These are phyloP conservation scores for Brachionus rubens DNA, from an alignment of 1,140 invertebrate species.

Conservation along the genomic window DNA sequence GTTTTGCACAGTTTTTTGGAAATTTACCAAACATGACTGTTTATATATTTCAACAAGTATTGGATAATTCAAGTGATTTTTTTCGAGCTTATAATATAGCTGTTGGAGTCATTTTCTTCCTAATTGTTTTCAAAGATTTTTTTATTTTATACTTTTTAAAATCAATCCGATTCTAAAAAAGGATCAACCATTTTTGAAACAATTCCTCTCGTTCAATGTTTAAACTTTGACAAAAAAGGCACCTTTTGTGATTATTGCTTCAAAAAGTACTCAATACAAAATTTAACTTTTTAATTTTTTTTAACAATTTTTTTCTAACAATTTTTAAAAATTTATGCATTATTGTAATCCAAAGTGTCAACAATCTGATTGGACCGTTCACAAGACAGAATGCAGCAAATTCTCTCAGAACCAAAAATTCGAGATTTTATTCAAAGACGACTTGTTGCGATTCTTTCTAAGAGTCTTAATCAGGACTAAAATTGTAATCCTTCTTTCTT, in stretches of 20 bases:
- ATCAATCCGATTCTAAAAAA: background rate
- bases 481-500: background rate
- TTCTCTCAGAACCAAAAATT: background rate
- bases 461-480: background rate
- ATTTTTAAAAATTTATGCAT: background rate
- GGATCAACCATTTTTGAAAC: background rate
- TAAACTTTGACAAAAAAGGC: background rate
- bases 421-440: background rate
- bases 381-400: background rate
- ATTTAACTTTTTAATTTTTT: background rate
- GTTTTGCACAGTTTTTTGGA: too few relatives aligned
- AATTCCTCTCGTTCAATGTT: background rate
- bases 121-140: too few relatives aligned
- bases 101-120: too few relatives aligned
- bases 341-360: conserved; percentile 2
- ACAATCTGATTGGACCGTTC: background rate
- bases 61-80: too few relatives aligned
- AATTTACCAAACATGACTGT: too few relatives aligned
- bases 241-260: conserved; percentile 2
- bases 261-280: background rate
- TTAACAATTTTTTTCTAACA: background rate
- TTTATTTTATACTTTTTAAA: too few relatives aligned
- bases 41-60: too few relatives aligned
- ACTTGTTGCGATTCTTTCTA: background rate
- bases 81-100: too few relatives aligned